Evolutionary conservation across 2,113 vertebrate species (phyloP).

Genomic region (Onychostoma macrolepis): DNA sequence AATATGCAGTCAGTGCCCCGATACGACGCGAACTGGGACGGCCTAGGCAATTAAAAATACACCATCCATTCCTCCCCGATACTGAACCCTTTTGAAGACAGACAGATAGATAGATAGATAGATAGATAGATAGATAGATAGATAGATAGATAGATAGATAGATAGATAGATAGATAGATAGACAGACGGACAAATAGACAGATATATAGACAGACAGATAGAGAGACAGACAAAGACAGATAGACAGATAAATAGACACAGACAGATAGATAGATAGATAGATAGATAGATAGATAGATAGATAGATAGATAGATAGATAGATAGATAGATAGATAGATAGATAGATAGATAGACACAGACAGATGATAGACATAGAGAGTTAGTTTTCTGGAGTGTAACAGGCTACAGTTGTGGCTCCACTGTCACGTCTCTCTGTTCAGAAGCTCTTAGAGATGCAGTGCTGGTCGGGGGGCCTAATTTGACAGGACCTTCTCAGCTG

Average conservation of each 20-base stretch:
- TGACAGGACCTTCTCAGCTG: not conserved
- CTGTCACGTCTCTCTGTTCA: too few species aligned
- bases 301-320: not conserved
- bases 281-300: not conserved
- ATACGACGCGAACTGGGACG: too few species aligned
- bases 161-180: not conserved
- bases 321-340: not conserved
- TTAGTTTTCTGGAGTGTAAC: not conserved
- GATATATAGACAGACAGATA: not conserved
- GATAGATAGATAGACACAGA: not conserved
- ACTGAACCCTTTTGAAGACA: too few species aligned
- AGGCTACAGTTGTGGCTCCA: not conserved
- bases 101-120: too few species aligned
- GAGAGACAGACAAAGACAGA: not conserved
- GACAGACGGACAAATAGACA: not conserved
- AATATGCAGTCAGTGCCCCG: too few species aligned
- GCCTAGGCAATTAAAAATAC: too few species aligned
- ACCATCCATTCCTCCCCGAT: too few species aligned
- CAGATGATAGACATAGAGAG: not conserved
- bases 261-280: not conserved
- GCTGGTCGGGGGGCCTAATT: not conserved
- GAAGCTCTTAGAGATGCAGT: not conserved
- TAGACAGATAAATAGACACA: not conserved
- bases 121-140: not conserved
- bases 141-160: not conserved